These are phyloP conservation scores for Psettodes erumei DNA, from an alignment of 2,113 vertebrate genomes.

Conservation along the genomic window DNA sequence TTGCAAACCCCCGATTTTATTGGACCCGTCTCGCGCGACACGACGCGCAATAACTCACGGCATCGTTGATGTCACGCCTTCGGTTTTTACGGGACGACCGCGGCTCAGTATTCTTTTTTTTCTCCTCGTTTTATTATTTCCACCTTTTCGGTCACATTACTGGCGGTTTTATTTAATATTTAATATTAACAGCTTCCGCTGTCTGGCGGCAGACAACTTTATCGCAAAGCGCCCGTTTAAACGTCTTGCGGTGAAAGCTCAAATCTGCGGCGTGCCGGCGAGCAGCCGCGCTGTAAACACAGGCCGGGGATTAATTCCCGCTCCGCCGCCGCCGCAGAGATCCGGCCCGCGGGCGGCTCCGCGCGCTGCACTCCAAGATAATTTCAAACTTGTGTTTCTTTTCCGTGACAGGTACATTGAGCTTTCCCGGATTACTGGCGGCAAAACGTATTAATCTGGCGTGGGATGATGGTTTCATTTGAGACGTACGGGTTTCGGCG, in stretches of 20 bases:
- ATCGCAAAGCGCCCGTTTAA: not conserved
- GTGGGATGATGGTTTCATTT: constrained; percentile 60
- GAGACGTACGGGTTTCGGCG: constrained; percentile 49
- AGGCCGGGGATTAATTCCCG: constrained; percentile 32
- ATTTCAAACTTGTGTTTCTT: constrained; percentile 48
- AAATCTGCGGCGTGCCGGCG: too few species aligned
- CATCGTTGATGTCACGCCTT: too few species aligned
- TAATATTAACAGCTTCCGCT: too few species aligned
- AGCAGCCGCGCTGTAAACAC: constrained; percentile 27
- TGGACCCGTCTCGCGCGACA: too few species aligned
- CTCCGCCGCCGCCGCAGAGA: not conserved
- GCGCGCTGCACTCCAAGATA: constrained; percentile 33
- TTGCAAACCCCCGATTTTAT: too few species aligned
- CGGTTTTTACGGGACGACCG: too few species aligned
- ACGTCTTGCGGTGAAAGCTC: not conserved
- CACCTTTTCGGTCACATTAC: too few species aligned
- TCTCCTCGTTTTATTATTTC: too few species aligned
- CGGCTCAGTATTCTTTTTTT: too few species aligned
- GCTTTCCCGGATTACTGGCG: constrained; percentile 33
- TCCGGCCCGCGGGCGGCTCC: constrained; percentile 15
- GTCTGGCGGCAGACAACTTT: too few species aligned
- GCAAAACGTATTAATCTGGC: constrained; percentile 46
- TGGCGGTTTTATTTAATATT: too few species aligned
- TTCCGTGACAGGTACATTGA: constrained; percentile 55
- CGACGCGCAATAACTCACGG: too few species aligned